Evolutionary conservation across 2,888 invertebrate species (phyloP), one percentile per base, ranked within the genome.

Genomic region (Orthosia cruda): DNA sequence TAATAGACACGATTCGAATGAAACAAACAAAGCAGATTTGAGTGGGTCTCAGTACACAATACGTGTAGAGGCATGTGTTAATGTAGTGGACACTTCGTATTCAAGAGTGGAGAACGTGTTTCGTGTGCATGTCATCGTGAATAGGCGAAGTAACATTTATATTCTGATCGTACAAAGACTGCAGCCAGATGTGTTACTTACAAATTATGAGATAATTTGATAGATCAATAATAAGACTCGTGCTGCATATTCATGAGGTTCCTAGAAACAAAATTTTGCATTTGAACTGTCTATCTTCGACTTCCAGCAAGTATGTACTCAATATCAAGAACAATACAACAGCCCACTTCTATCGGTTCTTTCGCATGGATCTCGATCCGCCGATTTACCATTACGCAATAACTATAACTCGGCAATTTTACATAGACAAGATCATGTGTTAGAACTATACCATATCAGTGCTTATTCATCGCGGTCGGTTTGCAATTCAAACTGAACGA

Each of bases 371-470:
- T 71, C 69, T 77, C 69, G 64, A 77, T 77, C 4, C 50, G 18
- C 45, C 68, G 77, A 74, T 81, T 78, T 78, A 74, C 75, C 75
- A 80, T 87, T 85, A 80, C 82, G 79, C 85, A 86, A 85, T 79
- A 81, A 72, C 71, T 83, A 84, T 83, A 85, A 89, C 82, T 66
- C 83, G 65, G 40, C 73, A 47, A 57, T 81, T 85, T 88, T 79
- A 72, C 79, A 84, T 84, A 77, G 79, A 81, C 86, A 83, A 80
- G 71, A 82, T 77, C 81, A 77, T 73, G 73, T 74, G 74, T 74
- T 80, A 84, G 73, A 80, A 70, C 69, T 65, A 64, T 73, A 74
- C 73, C 58, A 75, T 70, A 81, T 81, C 72, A 65, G 71, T 47
- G 66, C 12, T 63, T 73, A 76, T 80, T 74, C 76, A 86, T 79